Base-by-base conservation (phyloP, 2,888 invertebrate genomes). In the Dryadula phaetusa region DNA sequence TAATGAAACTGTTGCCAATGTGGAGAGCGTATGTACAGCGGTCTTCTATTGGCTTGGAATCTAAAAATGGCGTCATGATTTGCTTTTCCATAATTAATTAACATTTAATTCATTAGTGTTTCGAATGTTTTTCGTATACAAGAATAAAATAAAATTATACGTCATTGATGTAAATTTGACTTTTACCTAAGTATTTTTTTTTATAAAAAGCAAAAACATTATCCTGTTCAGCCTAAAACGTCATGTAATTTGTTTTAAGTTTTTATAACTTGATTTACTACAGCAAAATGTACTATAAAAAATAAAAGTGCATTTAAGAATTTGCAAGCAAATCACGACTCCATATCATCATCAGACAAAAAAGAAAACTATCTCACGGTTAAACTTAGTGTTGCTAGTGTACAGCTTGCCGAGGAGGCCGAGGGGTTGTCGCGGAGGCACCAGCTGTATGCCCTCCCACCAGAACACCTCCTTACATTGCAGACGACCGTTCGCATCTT, bases 381-480 rank as follows among this genome's bases (percentile, higher is more conserved):
- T 92, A 78, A 92, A 92, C 80, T 92, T 91, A 74, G 78, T 84
- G 81, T 90, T 87, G 82, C 91, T 92, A 72, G 93, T 91, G 80
- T 92, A 93, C 1, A 93, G 83, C 67, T 87, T 93, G 74, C 94
- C 94, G 40, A 96, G 85, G 22, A 96, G 81, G 0, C 96, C 95
- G 54, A 95, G 86, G 47, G 94, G 93, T 0, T 93, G 94, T 20
- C 95, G 91, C 1, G 94, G 93, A 0, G 95, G 95, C 6, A 93
- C 92, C 54, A 96, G 88, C 84, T 94, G 94, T 63, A 96, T 91
- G 20, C 96, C 96, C 67, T 95, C 94, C 96, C 96, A 96, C 95
- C 95, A 96, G 87, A 95, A 95, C 67, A 93, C 90, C 80, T 95
- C 95, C 82, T 94, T 94, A 79, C 95, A 94, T 56, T 93, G 91